These are phyloP conservation scores for Agrilus cyanescens DNA, from an alignment of 2,888 invertebrate species.

Conservation along the genomic window DNA sequence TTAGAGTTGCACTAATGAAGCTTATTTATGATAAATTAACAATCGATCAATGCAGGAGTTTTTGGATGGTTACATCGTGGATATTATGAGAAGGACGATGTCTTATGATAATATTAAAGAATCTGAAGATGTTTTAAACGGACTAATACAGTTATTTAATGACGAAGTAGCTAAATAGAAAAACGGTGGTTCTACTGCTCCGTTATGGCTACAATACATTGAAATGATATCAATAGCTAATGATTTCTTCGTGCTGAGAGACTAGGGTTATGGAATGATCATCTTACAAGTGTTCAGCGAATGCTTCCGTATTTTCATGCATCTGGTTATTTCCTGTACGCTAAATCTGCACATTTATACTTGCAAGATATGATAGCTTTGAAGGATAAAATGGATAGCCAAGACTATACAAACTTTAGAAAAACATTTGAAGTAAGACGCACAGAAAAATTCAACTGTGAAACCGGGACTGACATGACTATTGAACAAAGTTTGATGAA, in stretches of 20 bases:
- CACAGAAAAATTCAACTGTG: no score
- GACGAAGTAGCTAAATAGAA: conserved; percentile 7
- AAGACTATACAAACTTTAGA: conserved; percentile 5
- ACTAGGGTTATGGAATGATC: conserved; percentile 7
- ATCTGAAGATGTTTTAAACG: conserved; percentile 2
- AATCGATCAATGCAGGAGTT: conserved; percentile 5
- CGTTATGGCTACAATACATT: conserved; percentile 13
- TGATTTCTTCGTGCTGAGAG: conserved; percentile 12
- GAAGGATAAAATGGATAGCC: not conserved
- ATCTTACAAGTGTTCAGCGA: no score
- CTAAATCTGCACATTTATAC: conserved; percentile 8
- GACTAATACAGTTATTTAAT: conserved; percentile 1
- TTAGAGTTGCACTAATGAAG: conserved; percentile 2
- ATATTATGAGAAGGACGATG: conserved; percentile 3
- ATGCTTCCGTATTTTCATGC: no score
- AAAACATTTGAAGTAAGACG: not conserved
- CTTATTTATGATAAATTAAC: conserved; percentile 4
- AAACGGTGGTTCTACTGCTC: conserved; percentile 5
- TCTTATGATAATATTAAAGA: conserved; percentile 3
- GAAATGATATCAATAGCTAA: conserved; percentile 13
- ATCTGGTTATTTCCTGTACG: no score
- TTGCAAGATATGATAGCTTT: conserved; percentile 1
- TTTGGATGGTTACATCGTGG: not conserved
- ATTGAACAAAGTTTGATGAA: not conserved
- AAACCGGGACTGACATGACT: conserved; percentile 3